A percentile compares a stretch with the other conserved stretches of the same genome.
These are phyloP conservation scores for Heterocephalus glaber DNA, from an alignment of 2,113 vertebrate genomes.

Conservation along the genomic window DNA sequence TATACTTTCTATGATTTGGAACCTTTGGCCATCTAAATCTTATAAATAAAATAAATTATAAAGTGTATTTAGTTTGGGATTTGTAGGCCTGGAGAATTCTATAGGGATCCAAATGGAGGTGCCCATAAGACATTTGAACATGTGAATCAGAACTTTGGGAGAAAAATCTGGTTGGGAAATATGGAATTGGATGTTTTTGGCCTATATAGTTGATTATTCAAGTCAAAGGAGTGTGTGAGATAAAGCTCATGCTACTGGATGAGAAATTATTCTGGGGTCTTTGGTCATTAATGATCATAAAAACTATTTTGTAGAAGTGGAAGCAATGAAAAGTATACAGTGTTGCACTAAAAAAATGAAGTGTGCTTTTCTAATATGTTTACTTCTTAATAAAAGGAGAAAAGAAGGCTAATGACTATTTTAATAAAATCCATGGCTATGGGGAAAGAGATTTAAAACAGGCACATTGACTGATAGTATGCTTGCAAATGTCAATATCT, in stretches of 20 bases:
- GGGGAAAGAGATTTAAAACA: conserved; percentile 29
- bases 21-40: background rate
- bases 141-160: background rate
- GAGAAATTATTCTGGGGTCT: background rate
- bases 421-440: background rate
- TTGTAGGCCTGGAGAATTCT: background rate
- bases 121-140: background rate
- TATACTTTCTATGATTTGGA: background rate
- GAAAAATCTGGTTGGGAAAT: background rate
- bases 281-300: conserved; percentile 8
- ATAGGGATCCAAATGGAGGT: background rate
- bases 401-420: background rate
- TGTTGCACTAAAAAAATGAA: background rate
- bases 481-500: background rate
- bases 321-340: background rate
- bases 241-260: background rate
- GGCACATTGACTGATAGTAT: background rate
- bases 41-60: background rate
- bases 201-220: background rate
- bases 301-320: background rate
- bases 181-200: background rate
- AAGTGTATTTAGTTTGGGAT: background rate
- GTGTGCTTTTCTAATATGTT: background rate
- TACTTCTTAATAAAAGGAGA: background rate
- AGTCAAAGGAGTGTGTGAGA: background rate